phyloP scores from a whole-genome alignment of 1,140 invertebrate genomes.

The Thereuonema tuberculata region DNA sequence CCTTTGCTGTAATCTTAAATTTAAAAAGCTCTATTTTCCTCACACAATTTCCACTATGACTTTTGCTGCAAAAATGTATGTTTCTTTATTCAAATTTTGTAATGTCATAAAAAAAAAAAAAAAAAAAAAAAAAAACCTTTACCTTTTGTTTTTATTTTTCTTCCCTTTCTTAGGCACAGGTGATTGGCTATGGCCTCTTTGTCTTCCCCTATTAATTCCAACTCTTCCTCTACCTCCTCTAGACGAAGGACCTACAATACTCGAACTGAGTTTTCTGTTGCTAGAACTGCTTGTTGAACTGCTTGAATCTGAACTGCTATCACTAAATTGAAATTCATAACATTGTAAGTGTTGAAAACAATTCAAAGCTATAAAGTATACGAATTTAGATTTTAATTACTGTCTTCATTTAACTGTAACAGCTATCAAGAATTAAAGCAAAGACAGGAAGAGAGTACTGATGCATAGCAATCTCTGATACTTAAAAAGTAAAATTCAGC shows the following conservation, averaged over 20 bases:
- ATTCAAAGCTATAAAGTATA: not conserved
- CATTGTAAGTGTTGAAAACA: not conserved
- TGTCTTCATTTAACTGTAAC: too few species aligned
- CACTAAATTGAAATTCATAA: constrained; percentile 2
- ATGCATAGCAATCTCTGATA: too few species aligned
- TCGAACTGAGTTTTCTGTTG: constrained; percentile 7
- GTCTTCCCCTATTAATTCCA: constrained; percentile 4
- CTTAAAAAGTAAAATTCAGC: too few species aligned
- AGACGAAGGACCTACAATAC: constrained; percentile 13
- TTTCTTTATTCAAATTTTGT: too few species aligned
- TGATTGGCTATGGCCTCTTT: not conserved
- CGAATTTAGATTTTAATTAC: too few species aligned
- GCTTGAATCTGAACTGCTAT: constrained; percentile 28
- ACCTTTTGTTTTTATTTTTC: constrained; percentile 7
- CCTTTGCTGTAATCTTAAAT: too few species aligned
- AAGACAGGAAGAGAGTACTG: too few species aligned
- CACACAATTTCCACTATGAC: too few species aligned
- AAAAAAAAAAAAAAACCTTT: constrained; percentile 1
- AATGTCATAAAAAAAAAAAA: too few species aligned
- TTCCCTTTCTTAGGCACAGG: constrained; percentile 17
- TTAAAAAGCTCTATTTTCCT: too few species aligned
- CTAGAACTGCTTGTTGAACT: constrained; percentile 22
- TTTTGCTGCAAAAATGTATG: too few species aligned
- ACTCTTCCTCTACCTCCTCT: constrained; percentile 15
- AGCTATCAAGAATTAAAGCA: too few species aligned